Base-by-base conservation (phyloP, 2,888 invertebrate genomes). In the Sinelater perroti region DNA sequence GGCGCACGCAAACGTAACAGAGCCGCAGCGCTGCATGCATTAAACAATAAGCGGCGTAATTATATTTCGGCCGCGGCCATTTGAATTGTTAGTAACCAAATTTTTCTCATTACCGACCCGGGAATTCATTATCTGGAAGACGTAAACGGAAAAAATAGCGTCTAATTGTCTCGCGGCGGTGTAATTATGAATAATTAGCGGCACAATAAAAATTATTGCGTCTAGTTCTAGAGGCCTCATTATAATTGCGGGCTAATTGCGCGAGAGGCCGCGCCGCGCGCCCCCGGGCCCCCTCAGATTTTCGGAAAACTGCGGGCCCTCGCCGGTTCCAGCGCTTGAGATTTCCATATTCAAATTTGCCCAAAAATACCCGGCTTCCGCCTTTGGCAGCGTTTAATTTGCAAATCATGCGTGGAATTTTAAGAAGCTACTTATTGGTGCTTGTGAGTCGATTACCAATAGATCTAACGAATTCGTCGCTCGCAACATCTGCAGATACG, bases 141-240 rank as follows among this genome's bases (percentile, higher is more conserved):
- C 42, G 56, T 58, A 61, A 60, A 60, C 35, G 46, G 18, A 56
- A 35, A 49, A 52, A 47, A 58, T 56, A 56, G 52, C 59, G 20
- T 54, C 63, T 58, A 64, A 62, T 61, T 60, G 51, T 49, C 40
- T 40, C 40, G 51, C 40, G 49, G 11, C 36, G 38, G 10, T 42
- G 60, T 63, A 63, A 64, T 64, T 62, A 64, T 47, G 55, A 61
- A 61, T 64, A 64, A 64, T 64, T 62, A 60, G 50, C 11, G 13
- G 35, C 42, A 50, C 56, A 60, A 62, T 61, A 58, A 55, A 62
- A 64, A 61, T 51, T 52, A 64, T 62, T 62, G 59, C 50, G 28
- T 53, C 30, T 50, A 56, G 36, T 59, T 60, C 49, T 47, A 56
- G 30, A 46, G 49, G 47, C 44, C 52, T 52, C 47, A 46, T 57